phyloP scores from a whole-genome alignment of 23 tunicate genomes.

The Oikopleura dioica region DNA sequence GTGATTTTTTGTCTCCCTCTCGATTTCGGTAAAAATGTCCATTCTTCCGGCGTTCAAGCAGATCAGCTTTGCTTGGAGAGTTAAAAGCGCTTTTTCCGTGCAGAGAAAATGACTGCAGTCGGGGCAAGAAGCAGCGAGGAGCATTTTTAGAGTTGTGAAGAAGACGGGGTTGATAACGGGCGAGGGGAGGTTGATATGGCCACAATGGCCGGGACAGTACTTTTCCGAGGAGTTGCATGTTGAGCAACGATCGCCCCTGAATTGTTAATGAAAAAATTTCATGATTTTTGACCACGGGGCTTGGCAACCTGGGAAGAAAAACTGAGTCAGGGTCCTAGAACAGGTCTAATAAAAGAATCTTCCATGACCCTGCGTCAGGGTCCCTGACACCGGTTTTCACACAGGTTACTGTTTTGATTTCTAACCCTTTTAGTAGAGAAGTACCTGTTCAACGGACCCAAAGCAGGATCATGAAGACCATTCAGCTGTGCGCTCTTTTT shows the following conservation, averaged over 20 bases:
- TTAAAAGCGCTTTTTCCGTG: neutral
- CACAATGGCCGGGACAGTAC: conserved; percentile 12
- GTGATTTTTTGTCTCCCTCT: neutral
- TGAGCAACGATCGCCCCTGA: neutral
- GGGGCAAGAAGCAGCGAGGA: neutral
- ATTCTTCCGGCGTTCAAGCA: neutral
- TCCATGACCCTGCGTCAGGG: too few species aligned
- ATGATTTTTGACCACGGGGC: too few species aligned
- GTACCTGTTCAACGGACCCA: conserved; percentile 1
- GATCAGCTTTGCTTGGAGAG: neutral
- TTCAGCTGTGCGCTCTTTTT: neutral
- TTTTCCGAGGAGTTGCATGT: neutral
- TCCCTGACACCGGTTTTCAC: too few species aligned
- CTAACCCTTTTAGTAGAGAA: too few species aligned
- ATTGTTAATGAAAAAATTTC: neutral
- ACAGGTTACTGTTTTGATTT: too few species aligned
- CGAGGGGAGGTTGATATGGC: neutral
- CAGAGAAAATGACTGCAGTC: conserved; percentile 7
- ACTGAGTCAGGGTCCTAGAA: too few species aligned
- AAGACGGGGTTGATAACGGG: conserved; percentile 1
- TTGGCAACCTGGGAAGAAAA: too few species aligned
- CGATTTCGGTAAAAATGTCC: neutral
- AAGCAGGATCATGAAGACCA: neutral
- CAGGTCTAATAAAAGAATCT: too few species aligned
- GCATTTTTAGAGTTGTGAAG: neutral